phyloP scores from a whole-genome alignment of 53 echinoderm and acorn worm genomes.

The Echinometra lucunter region DNA sequence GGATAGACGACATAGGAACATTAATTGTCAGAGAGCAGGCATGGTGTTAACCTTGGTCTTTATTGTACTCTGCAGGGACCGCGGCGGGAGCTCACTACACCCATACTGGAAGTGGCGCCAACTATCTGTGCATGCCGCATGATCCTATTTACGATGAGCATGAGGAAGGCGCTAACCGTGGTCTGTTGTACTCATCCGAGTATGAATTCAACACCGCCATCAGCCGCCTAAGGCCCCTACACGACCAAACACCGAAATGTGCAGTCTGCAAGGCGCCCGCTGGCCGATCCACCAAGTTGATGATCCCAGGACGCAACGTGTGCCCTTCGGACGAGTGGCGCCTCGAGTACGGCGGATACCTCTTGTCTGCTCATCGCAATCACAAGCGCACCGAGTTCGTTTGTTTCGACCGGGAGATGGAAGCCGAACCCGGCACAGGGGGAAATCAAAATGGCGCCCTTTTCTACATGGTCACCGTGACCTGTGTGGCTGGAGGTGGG shows the following conservation, averaged over 20 bases:
- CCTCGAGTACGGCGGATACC: no score
- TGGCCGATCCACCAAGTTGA: neutral
- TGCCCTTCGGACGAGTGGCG: no score
- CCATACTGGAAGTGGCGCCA: neutral
- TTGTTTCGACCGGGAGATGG: constrained; percentile 57
- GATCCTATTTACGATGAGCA: neutral
- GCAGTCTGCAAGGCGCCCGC: constrained; percentile 38
- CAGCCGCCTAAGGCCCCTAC: neutral
- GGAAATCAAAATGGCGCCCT: constrained; percentile 61
- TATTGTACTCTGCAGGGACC: neutral
- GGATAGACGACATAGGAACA: no score
- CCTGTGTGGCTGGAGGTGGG: constrained; percentile 40
- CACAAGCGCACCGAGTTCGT: constrained; percentile 54
- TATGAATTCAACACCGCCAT: neutral
- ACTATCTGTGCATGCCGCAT: constrained; percentile 28
- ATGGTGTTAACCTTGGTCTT: no score
- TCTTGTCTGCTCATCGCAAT: neutral
- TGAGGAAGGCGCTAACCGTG: neutral
- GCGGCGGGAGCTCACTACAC: neutral
- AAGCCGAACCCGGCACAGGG: constrained; percentile 16
- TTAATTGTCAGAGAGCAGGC: no score
- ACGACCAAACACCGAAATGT: neutral
- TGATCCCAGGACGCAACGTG: constrained; percentile 62
- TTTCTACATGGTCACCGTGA: constrained; percentile 54
- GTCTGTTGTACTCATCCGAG: neutral